Conservation (phyloP, 2,113 vertebrate genomes). For the Phalacrocorax aristotelis region DNA sequence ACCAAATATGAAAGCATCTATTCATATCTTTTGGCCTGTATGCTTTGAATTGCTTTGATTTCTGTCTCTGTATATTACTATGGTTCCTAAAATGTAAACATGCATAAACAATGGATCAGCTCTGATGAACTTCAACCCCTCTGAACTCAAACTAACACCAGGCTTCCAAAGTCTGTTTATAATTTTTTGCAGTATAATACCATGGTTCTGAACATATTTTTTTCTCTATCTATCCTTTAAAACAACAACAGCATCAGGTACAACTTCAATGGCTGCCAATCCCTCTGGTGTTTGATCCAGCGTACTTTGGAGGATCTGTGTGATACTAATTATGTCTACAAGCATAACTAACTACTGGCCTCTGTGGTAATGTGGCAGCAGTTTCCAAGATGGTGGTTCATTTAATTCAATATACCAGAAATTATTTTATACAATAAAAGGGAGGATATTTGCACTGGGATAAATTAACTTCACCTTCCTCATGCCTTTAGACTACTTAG, state of each 20-base stretch:
- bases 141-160: neutral
- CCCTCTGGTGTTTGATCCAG: neutral
- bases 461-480: neutral
- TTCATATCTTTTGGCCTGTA: neutral
- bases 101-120: neutral
- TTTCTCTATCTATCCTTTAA: neutral
- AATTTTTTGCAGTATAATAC: neutral
- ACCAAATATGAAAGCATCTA: neutral
- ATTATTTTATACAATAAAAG: neutral
- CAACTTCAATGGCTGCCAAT: neutral
- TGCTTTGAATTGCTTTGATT: neutral
- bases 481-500: neutral
- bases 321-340: neutral
- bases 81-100: neutral
- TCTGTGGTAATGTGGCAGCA: neutral
- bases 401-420: neutral
- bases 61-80: neutral
- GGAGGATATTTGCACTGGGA: neutral
- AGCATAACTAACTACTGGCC: neutral
- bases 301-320: neutral
- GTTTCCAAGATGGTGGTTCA: neutral
- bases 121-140: neutral
- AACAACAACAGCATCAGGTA: neutral
- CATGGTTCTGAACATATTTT: neutral
- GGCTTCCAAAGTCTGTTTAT: neutral